Conservation (phyloP, 1,140 invertebrate species). For the Calliphora vicina region DNA sequence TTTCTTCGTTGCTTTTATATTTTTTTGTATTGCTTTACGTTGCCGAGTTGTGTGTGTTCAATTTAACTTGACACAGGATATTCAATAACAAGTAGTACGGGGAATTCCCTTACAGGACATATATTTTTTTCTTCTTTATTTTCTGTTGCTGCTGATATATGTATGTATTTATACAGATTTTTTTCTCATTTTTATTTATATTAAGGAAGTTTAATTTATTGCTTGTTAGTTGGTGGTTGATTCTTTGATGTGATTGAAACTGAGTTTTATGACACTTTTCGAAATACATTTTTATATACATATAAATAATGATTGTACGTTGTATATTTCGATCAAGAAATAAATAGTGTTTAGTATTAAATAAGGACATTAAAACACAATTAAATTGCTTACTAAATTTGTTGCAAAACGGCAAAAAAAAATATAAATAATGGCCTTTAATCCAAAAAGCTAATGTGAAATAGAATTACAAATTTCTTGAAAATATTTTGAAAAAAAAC, state of each 20-base stretch:
- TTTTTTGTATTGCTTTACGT: background rate
- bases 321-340: too few relatives aligned
- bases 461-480: too few relatives aligned
- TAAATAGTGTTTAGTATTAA: too few relatives aligned
- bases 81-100: background rate
- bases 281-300: background rate
- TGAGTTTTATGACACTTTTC: background rate
- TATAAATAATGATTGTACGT: background rate
- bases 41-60: conserved; percentile 43
- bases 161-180: background rate
- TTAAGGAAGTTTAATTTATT: background rate
- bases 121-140: background rate
- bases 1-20: background rate
- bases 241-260: conserved; percentile 6
- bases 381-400: too few relatives aligned
- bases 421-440: too few relatives aligned
- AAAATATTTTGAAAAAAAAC: too few relatives aligned
- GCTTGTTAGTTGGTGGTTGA: conserved; percentile 12
- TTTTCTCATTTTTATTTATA: background rate
- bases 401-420: too few relatives aligned
- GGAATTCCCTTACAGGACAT: conserved; percentile 35
- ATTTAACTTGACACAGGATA: conserved; percentile 57
- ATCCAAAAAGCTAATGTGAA: too few relatives aligned
- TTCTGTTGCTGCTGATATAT: background rate
- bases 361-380: too few relatives aligned